A percentile compares a stretch with the other conserved stretches of the same genome.
Evolutionary conservation across 2,888 invertebrate genomes (phyloP).

Genomic region (Caenorhabditis uteleia): DNA sequence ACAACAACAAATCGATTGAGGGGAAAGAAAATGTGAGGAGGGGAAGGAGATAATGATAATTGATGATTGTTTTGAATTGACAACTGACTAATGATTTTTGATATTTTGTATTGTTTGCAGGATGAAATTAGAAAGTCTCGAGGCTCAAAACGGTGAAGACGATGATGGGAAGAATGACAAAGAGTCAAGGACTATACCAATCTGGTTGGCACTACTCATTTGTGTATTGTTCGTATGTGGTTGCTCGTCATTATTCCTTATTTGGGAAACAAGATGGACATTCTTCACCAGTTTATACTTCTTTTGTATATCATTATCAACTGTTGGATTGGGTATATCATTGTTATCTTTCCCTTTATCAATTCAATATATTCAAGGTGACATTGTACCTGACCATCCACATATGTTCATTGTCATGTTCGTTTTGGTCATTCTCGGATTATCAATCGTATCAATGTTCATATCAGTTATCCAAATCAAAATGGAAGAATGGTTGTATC

Average conservation of each 20-base stretch:
- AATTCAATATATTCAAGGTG: too few species aligned
- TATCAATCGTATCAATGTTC: slow-evolving; percentile 94
- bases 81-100: too few species aligned
- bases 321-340: slow-evolving; percentile 79
- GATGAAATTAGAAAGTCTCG: slow-evolving; percentile 15
- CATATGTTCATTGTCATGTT: slow-evolving; percentile 88
- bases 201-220: slow-evolving; percentile 85
- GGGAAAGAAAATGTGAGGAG: slow-evolving; percentile 22
- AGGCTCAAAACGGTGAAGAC: slow-evolving; percentile 16
- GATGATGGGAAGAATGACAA: slow-evolving; percentile 18
- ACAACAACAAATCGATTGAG: slow-evolving; percentile 38
- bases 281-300: slow-evolving; percentile 94
- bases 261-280: slow-evolving; percentile 79
- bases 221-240: slow-evolving; percentile 84
- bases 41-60: too few species aligned
- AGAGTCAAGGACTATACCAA: slow-evolving; percentile 74
- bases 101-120: slow-evolving; percentile 11
- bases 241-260: slow-evolving; percentile 80
- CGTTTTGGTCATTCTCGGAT: slow-evolving; percentile 88
- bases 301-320: slow-evolving; percentile 94
- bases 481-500: slow-evolving; percentile 68
- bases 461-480: slow-evolving; percentile 84
- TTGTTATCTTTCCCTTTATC: background rate
- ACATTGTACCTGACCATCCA: slow-evolving; percentile 77
- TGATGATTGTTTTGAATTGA: background rate